Evolutionary conservation across 1,140 invertebrate genomes (phyloP).

Genomic region (Lanistes nyassanus): DNA sequence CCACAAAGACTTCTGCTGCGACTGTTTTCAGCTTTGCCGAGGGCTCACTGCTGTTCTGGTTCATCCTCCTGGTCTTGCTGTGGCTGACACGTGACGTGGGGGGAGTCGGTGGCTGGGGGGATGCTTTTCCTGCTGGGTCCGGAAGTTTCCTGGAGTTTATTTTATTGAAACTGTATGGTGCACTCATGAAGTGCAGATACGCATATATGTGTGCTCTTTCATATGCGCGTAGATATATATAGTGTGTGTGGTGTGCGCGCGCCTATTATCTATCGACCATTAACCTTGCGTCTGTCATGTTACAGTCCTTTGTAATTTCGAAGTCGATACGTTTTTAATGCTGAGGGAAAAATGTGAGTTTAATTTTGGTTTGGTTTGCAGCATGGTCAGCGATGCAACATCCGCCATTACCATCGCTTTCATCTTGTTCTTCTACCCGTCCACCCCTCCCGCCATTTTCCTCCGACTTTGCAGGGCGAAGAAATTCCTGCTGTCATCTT

Average conservation of each 20-base stretch:
- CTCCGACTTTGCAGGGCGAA: neutral
- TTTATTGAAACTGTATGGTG: too few species aligned
- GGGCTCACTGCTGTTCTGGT: constrained; percentile 78
- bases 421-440: constrained; percentile 31
- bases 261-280: too few species aligned
- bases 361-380: neutral
- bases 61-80: constrained; percentile 81
- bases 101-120: constrained; percentile 81
- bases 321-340: too few species aligned
- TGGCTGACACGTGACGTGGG: constrained; percentile 91
- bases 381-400: constrained; percentile 29
- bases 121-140: constrained; percentile 56
- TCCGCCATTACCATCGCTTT: constrained; percentile 26
- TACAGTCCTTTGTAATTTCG: too few species aligned
- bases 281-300: too few species aligned
- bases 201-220: too few species aligned
- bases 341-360: too few species aligned
- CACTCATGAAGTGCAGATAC: too few species aligned
- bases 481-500: too few species aligned
- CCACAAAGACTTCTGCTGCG: neutral
- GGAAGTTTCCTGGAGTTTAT: too few species aligned
- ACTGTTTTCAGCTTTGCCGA: constrained; percentile 75
- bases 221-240: too few species aligned
- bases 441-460: constrained; percentile 30
- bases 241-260: too few species aligned